phyloP scores from a whole-genome alignment of 2,888 invertebrate genomes.

The Drosophila macrospina region DNA sequence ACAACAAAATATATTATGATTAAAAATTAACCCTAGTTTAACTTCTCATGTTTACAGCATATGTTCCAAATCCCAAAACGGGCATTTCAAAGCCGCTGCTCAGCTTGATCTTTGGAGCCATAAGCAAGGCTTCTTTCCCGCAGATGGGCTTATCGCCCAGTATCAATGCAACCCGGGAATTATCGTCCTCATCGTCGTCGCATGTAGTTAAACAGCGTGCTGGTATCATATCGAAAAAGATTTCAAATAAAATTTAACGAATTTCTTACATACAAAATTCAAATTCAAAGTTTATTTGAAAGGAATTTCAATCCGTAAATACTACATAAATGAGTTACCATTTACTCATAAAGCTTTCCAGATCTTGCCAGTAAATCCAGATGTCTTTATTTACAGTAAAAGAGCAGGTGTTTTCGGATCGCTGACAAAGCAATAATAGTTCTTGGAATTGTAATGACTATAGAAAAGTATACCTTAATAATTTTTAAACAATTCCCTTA shows the following conservation, averaged over 20 bases:
- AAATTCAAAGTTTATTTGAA: conserved; percentile 9
- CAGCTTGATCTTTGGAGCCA: conserved; percentile 87
- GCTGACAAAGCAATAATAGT: background rate
- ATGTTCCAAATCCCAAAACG: conserved; percentile 90
- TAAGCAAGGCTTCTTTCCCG: conserved; percentile 42
- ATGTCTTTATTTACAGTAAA: background rate
- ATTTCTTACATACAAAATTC: conserved; percentile 1
- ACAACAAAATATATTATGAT: background rate
- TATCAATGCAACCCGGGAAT: conserved; percentile 44
- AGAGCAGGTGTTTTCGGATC: too few relatives aligned
- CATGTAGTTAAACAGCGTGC: conserved; percentile 51
- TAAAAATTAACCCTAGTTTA: too few relatives aligned
- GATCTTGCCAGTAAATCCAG: background rate
- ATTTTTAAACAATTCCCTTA: background rate
- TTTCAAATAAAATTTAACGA: conserved; percentile 21
- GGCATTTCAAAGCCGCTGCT: conserved; percentile 89
- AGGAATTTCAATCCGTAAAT: conserved; percentile 17
- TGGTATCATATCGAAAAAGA: conserved; percentile 50
- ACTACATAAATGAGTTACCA: background rate
- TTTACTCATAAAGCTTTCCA: background rate
- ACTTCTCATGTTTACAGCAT: conserved; percentile 18
- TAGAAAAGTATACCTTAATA: too few relatives aligned
- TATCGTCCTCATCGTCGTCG: conserved; percentile 56
- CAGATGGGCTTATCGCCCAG: conserved; percentile 57
- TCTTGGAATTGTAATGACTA: too few relatives aligned